A percentile compares a stretch with the other conserved stretches of the same genome.
These are phyloP conservation scores for Thalpophila matura DNA, from an alignment of 2,888 invertebrate genomes.

Conservation along the genomic window DNA sequence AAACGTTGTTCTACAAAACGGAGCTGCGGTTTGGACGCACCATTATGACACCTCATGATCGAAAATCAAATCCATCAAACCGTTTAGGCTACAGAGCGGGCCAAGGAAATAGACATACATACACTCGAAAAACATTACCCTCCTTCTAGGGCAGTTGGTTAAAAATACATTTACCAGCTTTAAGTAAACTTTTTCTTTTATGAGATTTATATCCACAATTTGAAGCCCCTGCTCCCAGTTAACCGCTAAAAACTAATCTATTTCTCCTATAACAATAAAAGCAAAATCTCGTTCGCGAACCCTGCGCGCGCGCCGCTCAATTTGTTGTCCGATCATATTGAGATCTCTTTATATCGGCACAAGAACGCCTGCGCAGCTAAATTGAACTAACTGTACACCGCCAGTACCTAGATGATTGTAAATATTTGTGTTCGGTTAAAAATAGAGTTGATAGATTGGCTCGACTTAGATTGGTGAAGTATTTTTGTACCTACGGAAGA, in stretches of 20 bases:
- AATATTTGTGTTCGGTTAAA: constrained; percentile 60
- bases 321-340: constrained; percentile 79
- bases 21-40: too few relatives aligned
- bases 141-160: too few relatives aligned
- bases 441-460: constrained; percentile 52
- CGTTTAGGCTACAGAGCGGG: too few relatives aligned
- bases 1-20: too few relatives aligned
- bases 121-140: too few relatives aligned
- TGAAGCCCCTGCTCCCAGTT: constrained; percentile 7
- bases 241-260: constrained; percentile 57
- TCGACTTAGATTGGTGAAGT: constrained; percentile 1
- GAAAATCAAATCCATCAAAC: too few relatives aligned
- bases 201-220: not conserved
- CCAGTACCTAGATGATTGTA: constrained; percentile 55
- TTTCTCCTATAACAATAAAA: constrained; percentile 58
- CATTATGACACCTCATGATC: too few relatives aligned
- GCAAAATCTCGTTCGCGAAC: constrained; percentile 48
- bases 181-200: too few relatives aligned
- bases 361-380: constrained; percentile 67
- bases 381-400: constrained; percentile 83
- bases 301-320: constrained; percentile 67
- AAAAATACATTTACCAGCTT: too few relatives aligned
- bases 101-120: too few relatives aligned
- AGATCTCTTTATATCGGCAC: constrained; percentile 76
- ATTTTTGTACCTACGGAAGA: too few relatives aligned